Conservation (phyloP, 2,888 invertebrate species). For the Andrena dorsata region DNA sequence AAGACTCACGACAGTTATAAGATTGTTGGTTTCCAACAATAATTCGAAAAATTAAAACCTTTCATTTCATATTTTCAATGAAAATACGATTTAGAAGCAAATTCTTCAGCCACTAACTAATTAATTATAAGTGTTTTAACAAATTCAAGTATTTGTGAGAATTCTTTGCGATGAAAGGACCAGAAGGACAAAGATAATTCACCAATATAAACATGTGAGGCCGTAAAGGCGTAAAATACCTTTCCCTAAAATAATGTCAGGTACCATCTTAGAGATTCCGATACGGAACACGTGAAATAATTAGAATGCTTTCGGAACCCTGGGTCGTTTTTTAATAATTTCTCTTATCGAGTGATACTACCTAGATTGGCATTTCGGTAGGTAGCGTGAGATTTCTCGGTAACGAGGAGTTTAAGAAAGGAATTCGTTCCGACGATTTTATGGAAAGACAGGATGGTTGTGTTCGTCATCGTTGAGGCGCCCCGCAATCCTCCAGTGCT, state of each 20-base stretch:
- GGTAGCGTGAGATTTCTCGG: conserved; percentile 60
- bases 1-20: neutral
- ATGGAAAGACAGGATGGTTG: conserved; percentile 55
- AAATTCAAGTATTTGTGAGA: no score
- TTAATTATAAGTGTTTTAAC: no score
- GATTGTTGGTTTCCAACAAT: neutral
- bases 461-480: conserved; percentile 56
- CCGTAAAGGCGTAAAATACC: neutral
- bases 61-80: no score
- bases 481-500: conserved; percentile 53
- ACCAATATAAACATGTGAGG: neutral
- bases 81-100: no score
- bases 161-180: neutral
- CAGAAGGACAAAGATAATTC: neutral
- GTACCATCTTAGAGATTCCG: conserved; percentile 8
- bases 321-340: conserved; percentile 56
- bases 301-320: conserved; percentile 47
- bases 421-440: conserved; percentile 62
- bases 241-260: neutral
- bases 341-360: conserved; percentile 58
- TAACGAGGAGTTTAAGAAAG: conserved; percentile 73
- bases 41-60: neutral
- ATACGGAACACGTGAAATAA: conserved; percentile 25
- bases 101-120: no score
- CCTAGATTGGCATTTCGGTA: conserved; percentile 53